Evolutionary conservation across 1,140 invertebrate genomes (phyloP).

Genomic region (Procambarus virginalis): DNA sequence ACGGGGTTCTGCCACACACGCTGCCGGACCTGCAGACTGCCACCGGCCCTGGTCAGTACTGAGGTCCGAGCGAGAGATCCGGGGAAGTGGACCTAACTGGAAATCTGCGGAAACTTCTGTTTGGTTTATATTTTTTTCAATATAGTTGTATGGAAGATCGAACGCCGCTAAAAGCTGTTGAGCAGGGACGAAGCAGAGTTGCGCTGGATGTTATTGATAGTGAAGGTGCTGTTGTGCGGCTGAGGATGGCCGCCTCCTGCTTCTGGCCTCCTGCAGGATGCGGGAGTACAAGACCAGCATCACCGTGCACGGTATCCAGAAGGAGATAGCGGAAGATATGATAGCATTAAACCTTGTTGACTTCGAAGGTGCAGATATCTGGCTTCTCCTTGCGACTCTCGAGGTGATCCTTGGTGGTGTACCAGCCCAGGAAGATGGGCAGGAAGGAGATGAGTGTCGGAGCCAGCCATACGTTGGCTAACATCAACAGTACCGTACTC

Average conservation of each 20-base stretch:
- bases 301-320: slow-evolving; percentile 95
- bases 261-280: slow-evolving; percentile 94
- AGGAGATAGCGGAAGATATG: slow-evolving; percentile 93
- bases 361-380: slow-evolving; percentile 80
- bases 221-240: slow-evolving; percentile 62
- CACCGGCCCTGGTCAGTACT: slow-evolving; percentile 21
- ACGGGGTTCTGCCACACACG: slow-evolving; percentile 3
- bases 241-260: slow-evolving; percentile 82
- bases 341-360: slow-evolving; percentile 94
- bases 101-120: slow-evolving; percentile 22
- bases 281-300: slow-evolving; percentile 96
- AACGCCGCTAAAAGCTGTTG: slow-evolving; percentile 64
- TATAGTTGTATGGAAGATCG: slow-evolving; percentile 19
- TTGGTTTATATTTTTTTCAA: slow-evolving; percentile 25
- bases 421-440: slow-evolving; percentile 94
- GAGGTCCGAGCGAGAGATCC: slow-evolving; percentile 36
- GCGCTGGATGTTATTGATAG: slow-evolving; percentile 56
- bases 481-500: slow-evolving; percentile 79
- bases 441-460: slow-evolving; percentile 95
- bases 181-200: slow-evolving; percentile 47
- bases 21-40: slow-evolving; percentile 16
- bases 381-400: slow-evolving; percentile 82
- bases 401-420: slow-evolving; percentile 88
- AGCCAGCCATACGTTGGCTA: slow-evolving; percentile 89
- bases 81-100: slow-evolving; percentile 49